phyloP scores from a whole-genome alignment of 2,113 vertebrate species.

The Craseonycteris thonglongyai region DNA sequence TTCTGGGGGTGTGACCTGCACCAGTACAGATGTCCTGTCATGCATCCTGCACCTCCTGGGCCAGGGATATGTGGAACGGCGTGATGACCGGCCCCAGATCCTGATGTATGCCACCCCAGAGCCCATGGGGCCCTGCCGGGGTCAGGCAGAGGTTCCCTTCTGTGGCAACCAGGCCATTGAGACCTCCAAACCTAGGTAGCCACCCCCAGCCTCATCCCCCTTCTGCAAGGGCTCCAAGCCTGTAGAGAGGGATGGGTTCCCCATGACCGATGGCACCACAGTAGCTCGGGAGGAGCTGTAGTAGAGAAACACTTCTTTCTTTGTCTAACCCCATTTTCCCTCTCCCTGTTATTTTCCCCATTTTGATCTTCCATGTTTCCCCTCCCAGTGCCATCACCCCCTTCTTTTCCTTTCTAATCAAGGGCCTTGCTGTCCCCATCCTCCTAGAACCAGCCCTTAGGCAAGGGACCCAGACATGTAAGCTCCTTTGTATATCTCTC shows the following conservation, averaged over 20 bases:
- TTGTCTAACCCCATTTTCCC: not conserved
- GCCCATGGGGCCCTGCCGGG: constrained; percentile 82
- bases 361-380: not conserved
- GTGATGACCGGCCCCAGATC: constrained; percentile 89
- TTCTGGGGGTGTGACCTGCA: constrained; percentile 79
- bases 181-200: constrained; percentile 55
- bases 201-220: too few species aligned
- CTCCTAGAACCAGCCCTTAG: not conserved
- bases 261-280: too few species aligned
- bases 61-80: constrained; percentile 88
- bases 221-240: not conserved
- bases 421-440: not conserved
- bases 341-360: not conserved
- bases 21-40: constrained; percentile 88
- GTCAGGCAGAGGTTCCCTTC: constrained; percentile 91
- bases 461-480: not conserved
- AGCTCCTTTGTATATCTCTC: not conserved
- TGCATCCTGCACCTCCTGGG: constrained; percentile 93
- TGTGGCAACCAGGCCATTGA: constrained; percentile 50
- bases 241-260: not conserved
- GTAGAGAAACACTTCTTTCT: not conserved
- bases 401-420: not conserved
- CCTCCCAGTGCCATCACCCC: not conserved
- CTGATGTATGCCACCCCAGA: constrained; percentile 87
- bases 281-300: not conserved